Conservation (phyloP, 2,797 vertebrate species). For the Bucorvus abyssinicus region DNA sequence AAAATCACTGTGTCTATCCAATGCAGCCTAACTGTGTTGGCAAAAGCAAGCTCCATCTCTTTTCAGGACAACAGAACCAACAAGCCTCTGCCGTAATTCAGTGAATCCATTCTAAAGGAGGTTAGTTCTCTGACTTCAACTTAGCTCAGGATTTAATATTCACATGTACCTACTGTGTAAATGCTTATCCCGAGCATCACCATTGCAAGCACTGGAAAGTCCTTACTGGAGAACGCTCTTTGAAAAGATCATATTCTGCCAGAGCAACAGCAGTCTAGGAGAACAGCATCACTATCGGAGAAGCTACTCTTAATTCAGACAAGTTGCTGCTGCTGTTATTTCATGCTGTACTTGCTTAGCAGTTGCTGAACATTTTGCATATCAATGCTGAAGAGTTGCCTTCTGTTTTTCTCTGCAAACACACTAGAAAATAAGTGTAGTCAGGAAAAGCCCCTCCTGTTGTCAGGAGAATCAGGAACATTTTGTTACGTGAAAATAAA, state of each 20-base stretch:
- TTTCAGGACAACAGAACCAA: neutral
- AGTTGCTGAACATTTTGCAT: neutral
- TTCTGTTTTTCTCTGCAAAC: neutral
- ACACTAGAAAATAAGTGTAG: neutral
- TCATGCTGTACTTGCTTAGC: neutral
- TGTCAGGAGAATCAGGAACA: neutral
- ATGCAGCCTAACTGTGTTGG: accelerated
- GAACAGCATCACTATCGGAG: neutral
- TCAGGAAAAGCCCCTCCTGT: accelerated
- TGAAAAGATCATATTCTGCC: neutral
- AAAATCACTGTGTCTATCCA: neutral
- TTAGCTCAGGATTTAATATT: neutral
- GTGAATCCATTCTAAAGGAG: neutral
- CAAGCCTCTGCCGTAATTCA: neutral
- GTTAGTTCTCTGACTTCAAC: neutral
- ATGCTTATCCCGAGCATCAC: neutral
- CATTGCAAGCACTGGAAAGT: neutral
- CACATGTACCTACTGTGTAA: neutral
- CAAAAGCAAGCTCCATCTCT: neutral
- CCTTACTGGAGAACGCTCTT: neutral
- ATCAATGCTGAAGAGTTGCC: neutral
- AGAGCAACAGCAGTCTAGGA: neutral
- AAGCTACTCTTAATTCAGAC: neutral
- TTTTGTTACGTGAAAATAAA: neutral
- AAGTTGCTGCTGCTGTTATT: neutral